Evolutionary conservation across 1,140 invertebrate genomes (phyloP), one percentile per base, ranked within the genome.

Genomic region (Maniola jurtina): DNA sequence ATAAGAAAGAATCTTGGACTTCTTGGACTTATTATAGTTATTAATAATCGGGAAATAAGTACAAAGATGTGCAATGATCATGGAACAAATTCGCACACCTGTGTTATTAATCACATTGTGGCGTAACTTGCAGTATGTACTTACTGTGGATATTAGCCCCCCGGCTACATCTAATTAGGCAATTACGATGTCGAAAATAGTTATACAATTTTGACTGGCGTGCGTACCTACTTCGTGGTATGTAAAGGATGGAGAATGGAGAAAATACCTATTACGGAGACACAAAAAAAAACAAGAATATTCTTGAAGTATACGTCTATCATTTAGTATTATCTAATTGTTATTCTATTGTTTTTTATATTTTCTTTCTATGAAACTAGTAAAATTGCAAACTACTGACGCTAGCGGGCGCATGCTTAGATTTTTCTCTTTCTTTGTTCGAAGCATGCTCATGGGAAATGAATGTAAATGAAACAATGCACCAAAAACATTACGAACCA

Each of bases 401-500:
- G 40, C 59, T 60, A n/a, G 2, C 0, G 11, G 0, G 48, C 16
- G 15, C 5, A 14, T 14, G 11, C 52, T 16, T 40, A 47, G 50
- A 72, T 80, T 76, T 25, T 80, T 75, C 73, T 59, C 33, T 55
- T 76, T 75, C 75, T 73, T 80, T 79, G 75, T 74, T 71, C 72
- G 38, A 58, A 71, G 42, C 67, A 72, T 68, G 61, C 68, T 71
- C 70, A 71, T 59, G 63, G 59, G 63, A 66, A 70, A 65, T 61
- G 36, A 63, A 34, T 42, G 50, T 42, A 55, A 38, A 42, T 42
- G 40, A 16, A 59, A 71, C 62, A 73, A 68, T 71, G 61, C 55
- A 66, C 14, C 50, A 63, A 55, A 54, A 63, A 54, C 60, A 40
- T 48, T 11, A 54, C 15, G 34, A 61, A 14, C 36, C 33, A 25